Conservation (phyloP, 1,140 invertebrate species). For the Cyclina sinensis region DNA sequence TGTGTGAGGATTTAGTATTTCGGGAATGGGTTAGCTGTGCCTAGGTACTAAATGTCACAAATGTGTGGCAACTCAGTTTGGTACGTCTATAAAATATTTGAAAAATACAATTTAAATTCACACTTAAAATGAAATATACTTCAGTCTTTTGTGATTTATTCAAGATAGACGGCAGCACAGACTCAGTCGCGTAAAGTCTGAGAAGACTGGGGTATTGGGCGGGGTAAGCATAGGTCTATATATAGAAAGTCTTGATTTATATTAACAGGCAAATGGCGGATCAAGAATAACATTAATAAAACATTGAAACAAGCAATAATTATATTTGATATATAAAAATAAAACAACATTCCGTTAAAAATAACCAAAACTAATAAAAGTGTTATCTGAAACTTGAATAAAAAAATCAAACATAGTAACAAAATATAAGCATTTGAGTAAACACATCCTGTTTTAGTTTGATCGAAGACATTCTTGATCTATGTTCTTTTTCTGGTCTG, state of each 20-base stretch:
- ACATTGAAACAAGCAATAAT: background rate
- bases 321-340: background rate
- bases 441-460: background rate
- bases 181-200: no score
- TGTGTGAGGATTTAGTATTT: conserved; percentile 17
- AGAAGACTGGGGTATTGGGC: background rate
- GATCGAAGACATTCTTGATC: background rate
- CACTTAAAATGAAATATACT: background rate
- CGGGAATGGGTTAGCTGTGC: conserved; percentile 50
- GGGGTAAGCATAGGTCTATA: background rate
- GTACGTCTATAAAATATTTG: no score
- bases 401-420: background rate
- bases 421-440: background rate
- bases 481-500: no score
- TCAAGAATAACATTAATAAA: background rate
- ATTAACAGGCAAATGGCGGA: no score
- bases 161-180: background rate
- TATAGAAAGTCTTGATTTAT: no score
- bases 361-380: background rate
- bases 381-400: background rate
- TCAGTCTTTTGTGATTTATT: background rate
- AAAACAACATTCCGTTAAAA: background rate
- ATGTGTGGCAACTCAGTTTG: background rate
- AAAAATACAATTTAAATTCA: no score
- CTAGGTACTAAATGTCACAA: conserved; percentile 41